Percentiles rank a stretch among this genome's conserved stretches.
These are phyloP conservation scores for Cromileptes altivelis DNA, from an alignment of 2,113 vertebrate species.

Conservation along the genomic window DNA sequence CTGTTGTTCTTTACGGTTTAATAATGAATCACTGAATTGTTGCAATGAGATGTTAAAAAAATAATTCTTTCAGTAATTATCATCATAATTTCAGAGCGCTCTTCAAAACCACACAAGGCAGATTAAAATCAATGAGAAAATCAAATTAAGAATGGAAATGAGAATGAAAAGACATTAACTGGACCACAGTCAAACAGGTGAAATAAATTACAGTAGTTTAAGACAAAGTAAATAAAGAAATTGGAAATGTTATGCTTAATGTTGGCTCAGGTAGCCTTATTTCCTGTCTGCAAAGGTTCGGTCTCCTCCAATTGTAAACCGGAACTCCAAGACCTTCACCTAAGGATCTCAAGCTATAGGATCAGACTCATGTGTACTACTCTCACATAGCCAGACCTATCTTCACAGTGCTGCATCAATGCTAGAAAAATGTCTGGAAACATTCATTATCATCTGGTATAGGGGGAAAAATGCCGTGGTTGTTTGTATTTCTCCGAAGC, in stretches of 20 bases:
- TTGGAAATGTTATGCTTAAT: too few relatives aligned
- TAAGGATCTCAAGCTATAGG: background rate
- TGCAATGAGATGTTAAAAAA: background rate
- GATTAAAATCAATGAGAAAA: background rate
- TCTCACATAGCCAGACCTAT: too few relatives aligned
- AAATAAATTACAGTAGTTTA: background rate
- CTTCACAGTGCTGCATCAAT: too few relatives aligned
- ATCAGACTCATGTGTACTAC: too few relatives aligned
- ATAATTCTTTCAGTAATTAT: background rate
- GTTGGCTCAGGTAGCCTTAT: background rate
- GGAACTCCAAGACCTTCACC: background rate
- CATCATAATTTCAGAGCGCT: background rate
- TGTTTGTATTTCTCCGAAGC: too few relatives aligned
- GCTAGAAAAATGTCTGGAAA: too few relatives aligned
- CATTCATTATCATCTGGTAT: too few relatives aligned
- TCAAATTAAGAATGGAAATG: background rate
- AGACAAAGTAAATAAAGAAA: background rate
- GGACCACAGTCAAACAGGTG: background rate
- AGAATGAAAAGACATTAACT: background rate
- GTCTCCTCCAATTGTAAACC: background rate
- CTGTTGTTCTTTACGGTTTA: conserved; percentile 59
- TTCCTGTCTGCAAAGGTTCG: background rate
- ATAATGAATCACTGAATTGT: background rate
- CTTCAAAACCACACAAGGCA: background rate
- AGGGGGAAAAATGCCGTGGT: too few relatives aligned